Base-by-base conservation (phyloP, 2,888 invertebrate genomes). In the Phymatocera aterrima region DNA sequence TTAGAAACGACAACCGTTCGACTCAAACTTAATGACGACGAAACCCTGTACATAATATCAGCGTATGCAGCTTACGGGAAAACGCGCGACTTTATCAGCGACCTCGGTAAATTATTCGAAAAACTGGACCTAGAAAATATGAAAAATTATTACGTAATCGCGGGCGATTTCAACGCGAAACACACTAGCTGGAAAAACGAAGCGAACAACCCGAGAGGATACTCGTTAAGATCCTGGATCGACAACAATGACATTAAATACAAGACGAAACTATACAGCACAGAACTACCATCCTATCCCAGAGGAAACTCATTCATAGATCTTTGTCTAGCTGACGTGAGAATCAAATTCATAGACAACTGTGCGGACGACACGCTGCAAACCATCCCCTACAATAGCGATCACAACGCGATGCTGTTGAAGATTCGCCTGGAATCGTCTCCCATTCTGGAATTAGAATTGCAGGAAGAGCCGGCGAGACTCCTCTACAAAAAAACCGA, bases 301-400 rank as follows among this genome's bases (percentile, higher is more conserved):
- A 61, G 18, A 1, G 78, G 68, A 10, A 24, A 80, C 37, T 82
- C 80, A 0, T 82, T 48, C 18, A 48, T 82, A 10, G 82, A 82
- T 68, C 10, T 81, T 15, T 57, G 65, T 12, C 5, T 82, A 28
- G 15, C 46, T 31, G 82, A 82, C 18, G 37, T 6, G 0, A 51
- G 82, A 31, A 3, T 82, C 10, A n/a, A 48, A 18, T n/a, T 78
- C 5, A 8, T 8, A 3, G n/a, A 4, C 54, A n/a, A n/a, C n/a
- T n/a, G n/a, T n/a, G n/a, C n/a, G n/a, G 60, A 77, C 43, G 37
- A 21, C 10, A 48, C 10, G 0, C 0, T 80, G 6, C 8, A 72
- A 18, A 15, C 48, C 5, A 4, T 43, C 6, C 78, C 60, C 24
- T 80, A 78, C 34, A 61, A 80, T n/a, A 80, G 80, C 21, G 78